phyloP scores from a whole-genome alignment of 2,797 vertebrate species.

The Sciurus carolinensis region DNA sequence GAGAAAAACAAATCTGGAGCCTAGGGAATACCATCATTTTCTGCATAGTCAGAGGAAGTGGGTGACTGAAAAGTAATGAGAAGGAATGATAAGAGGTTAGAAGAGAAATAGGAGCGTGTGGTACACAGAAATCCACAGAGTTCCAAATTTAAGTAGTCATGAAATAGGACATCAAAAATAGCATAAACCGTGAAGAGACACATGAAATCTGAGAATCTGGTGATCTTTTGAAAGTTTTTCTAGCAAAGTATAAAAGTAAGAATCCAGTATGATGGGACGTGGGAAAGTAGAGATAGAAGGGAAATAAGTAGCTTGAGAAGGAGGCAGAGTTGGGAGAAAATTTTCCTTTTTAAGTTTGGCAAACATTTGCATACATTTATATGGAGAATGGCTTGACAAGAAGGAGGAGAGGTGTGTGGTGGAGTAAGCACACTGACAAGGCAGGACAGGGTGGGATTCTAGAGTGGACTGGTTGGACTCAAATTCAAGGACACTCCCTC shows the following conservation, averaged over 20 bases:
- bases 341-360: neutral
- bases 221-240: slow-evolving; percentile 12
- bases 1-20: neutral
- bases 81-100: neutral
- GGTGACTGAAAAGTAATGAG: neutral
- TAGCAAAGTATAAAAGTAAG: neutral
- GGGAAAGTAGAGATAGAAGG: slow-evolving; percentile 13
- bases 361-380: neutral
- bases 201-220: neutral
- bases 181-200: neutral
- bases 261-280: neutral
- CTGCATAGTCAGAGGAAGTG: neutral
- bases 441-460: neutral
- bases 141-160: neutral
- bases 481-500: neutral
- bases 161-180: neutral
- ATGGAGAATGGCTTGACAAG: neutral
- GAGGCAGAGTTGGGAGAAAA: neutral
- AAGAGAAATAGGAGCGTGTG: neutral
- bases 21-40: neutral
- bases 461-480: neutral
- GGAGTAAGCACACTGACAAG: neutral
- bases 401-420: neutral
- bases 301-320: slow-evolving; percentile 15
- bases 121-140: neutral